Evolutionary conservation across 92 coral and sea anemone species (phyloP).

Genomic region (Epizoanthus rinbou): DNA sequence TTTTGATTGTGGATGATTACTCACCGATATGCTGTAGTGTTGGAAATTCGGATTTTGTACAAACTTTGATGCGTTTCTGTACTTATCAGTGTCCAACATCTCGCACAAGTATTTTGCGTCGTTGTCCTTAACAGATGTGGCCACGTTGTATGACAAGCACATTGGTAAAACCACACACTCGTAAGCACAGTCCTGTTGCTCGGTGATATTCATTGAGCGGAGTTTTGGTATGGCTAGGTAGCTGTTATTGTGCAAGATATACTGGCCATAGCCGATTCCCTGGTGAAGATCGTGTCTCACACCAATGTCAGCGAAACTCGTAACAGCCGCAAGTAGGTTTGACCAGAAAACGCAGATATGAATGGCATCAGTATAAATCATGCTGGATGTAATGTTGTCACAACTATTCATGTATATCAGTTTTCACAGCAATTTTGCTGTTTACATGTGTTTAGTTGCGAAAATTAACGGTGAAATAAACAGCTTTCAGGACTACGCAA

Average conservation of each 20-base stretch:
- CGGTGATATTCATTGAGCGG: neutral
- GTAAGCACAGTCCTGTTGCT: neutral
- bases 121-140: neutral
- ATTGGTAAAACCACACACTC: neutral
- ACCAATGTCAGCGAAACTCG: too few species aligned
- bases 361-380: too few species aligned
- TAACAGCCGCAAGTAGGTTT: too few species aligned
- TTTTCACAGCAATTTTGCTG: too few species aligned
- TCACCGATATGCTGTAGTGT: conserved; percentile 8
- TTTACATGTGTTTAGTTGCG: too few species aligned
- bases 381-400: too few species aligned
- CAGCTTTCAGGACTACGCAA: too few species aligned
- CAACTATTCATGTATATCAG: too few species aligned
- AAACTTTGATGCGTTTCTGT: neutral
- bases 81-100: neutral
- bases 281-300: neutral
- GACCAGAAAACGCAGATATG: too few species aligned
- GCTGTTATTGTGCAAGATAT: conserved; percentile 15
- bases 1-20: neutral
- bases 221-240: conserved; percentile 4
- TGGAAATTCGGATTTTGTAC: neutral
- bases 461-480: too few species aligned
- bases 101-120: neutral
- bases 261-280: conserved; percentile 12
- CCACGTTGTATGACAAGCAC: conserved; percentile 15